Evolutionary conservation across 1,140 invertebrate species (phyloP), one percentile per base, ranked within the genome.

Genomic region (Drosophila neocordata): DNA sequence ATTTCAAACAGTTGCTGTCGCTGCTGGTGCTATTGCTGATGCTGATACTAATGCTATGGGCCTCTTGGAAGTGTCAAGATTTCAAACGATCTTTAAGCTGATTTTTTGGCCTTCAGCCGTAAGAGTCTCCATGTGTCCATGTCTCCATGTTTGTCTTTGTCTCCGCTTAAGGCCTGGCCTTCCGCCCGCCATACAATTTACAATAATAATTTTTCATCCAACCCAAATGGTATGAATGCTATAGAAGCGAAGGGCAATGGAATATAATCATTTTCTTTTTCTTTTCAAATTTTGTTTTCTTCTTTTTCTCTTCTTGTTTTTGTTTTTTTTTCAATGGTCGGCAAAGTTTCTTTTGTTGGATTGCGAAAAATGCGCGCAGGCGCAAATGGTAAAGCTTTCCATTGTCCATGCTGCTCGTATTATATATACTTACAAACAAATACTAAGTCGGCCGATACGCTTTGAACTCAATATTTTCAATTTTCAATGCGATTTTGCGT

Each of bases 131-230:
- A 31, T n/a, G n/a, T n/a, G n/a, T n/a, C n/a, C n/a, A n/a, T n/a
- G n/a, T n/a, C n/a, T n/a, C 2, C 34, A 31, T 57, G 59, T 58
- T 63, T 84, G 74, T 66, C 76, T 77, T 88, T 87, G 75, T 88
- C 66, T 57, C 51, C 18, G 37, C 41, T 15, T 48, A 22, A 9
- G 35, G 41, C 44, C 41, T 13, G 35, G 18, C 55, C 59, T 63
- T 15, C 15, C 27, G 12, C 35, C 58, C 52, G 75, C 56, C 74
- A 67, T 75, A 75, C 72, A 64, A 75, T 66, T 64, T 67, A 77
- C 74, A 78, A 72, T 77, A 78, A 72, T 79, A 79, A 88, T 89
- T 82, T 83, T 88, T 89, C 84, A 89, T 79, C 66, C 74, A 69
- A 75, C 71, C 59, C 57, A 24, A 24, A 41, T 57, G 57, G 52